phyloP scores from a whole-genome alignment of 2,888 invertebrate species.

The Cheilosia variabilis region DNA sequence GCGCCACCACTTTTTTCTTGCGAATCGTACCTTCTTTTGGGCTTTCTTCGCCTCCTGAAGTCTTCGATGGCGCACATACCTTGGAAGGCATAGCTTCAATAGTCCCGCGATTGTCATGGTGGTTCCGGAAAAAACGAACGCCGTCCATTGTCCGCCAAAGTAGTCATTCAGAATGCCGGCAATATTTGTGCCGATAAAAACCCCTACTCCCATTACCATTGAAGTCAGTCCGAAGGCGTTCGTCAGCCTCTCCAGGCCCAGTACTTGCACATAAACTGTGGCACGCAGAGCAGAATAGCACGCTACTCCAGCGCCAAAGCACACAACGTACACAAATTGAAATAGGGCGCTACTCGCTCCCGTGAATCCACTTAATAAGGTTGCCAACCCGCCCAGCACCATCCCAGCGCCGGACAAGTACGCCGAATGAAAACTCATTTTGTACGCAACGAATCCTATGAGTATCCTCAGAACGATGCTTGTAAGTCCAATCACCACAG shows the following conservation, averaged over 20 bases:
- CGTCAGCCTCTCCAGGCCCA: conserved; percentile 90
- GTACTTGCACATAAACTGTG: conserved; percentile 89
- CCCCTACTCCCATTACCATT: conserved; percentile 90
- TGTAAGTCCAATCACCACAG: conserved; percentile 87
- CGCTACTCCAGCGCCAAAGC: conserved; percentile 84
- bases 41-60: not conserved
- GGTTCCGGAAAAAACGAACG: conserved; percentile 79
- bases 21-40: conserved; percentile 42
- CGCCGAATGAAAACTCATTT: conserved; percentile 76
- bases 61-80: conserved; percentile 30
- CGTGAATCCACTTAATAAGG: conserved; percentile 88
- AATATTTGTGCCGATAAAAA: conserved; percentile 86
- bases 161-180: conserved; percentile 80
- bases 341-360: conserved; percentile 80
- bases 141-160: conserved; percentile 73
- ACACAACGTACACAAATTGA: conserved; percentile 79
- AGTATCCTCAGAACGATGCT: conserved; percentile 85
- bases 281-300: conserved; percentile 90
- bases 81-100: conserved; percentile 78
- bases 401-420: conserved; percentile 79
- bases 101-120: conserved; percentile 78
- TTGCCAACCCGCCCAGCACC: conserved; percentile 84
- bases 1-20: conserved; percentile 13
- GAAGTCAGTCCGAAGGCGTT: conserved; percentile 91
- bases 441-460: conserved; percentile 79